phyloP scores from a whole-genome alignment of 1,140 invertebrate genomes.

The Centruroides sculpturatus region DNA sequence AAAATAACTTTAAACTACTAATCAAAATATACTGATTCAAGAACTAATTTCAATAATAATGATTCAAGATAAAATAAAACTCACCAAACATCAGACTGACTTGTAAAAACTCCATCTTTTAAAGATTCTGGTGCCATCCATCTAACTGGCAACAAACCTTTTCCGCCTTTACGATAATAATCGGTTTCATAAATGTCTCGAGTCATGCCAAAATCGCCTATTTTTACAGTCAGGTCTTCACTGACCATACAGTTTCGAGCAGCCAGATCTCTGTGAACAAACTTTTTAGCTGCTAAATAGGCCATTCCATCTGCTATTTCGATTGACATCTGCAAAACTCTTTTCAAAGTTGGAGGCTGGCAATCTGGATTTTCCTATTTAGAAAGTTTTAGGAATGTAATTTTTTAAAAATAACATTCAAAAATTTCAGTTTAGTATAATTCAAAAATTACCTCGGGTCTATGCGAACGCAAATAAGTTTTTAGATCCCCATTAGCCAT shows the following conservation, averaged over 20 bases:
- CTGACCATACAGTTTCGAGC: slow-evolving; percentile 95
- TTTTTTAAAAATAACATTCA: background rate
- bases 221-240: slow-evolving; percentile 80
- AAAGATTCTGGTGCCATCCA: slow-evolving; percentile 87
- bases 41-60: no score
- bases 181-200: slow-evolving; percentile 94
- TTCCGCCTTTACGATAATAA: slow-evolving; percentile 84
- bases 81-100: slow-evolving; percentile 71
- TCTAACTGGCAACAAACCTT: slow-evolving; percentile 67
- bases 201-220: slow-evolving; percentile 85
- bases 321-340: slow-evolving; percentile 64
- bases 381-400: background rate
- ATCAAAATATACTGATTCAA: no score
- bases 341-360: slow-evolving; percentile 22
- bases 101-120: slow-evolving; percentile 57
- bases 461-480: slow-evolving; percentile 68
- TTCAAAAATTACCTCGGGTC: slow-evolving; percentile 37
- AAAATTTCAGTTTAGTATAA: background rate
- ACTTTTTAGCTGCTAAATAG: slow-evolving; percentile 83
- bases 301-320: slow-evolving; percentile 99
- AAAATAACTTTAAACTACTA: no score
- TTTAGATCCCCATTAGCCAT: slow-evolving; percentile 94
- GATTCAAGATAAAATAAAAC: slow-evolving; percentile 38
- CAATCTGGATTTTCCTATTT: slow-evolving; percentile 11
- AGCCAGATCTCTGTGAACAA: slow-evolving; percentile 92